These are phyloP conservation scores for Anastrepha ludens DNA, from an alignment of 1,140 invertebrate species.

Conservation along the genomic window DNA sequence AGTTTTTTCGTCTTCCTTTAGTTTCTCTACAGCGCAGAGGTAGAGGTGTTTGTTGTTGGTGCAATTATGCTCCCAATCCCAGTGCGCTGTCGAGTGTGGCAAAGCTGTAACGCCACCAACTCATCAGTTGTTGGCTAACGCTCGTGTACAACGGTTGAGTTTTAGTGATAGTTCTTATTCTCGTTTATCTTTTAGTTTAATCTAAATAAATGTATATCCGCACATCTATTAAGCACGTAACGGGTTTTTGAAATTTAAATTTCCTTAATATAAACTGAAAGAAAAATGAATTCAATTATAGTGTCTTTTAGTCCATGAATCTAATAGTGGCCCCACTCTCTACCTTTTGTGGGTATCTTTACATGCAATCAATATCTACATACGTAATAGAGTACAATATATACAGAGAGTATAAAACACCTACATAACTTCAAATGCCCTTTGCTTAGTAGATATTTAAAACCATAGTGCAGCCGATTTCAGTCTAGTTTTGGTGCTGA, in stretches of 20 bases:
- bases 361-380: background rate
- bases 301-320: background rate
- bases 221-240: background rate
- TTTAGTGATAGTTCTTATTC: conserved; percentile 45
- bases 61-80: conserved; percentile 55
- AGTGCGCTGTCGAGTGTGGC: conserved; percentile 50
- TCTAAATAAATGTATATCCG: background rate
- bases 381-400: background rate
- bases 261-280: background rate
- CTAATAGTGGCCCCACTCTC: background rate
- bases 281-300: background rate
- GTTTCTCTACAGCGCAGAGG: background rate
- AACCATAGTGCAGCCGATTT: background rate
- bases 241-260: background rate
- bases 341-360: background rate
- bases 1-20: conserved; percentile 13
- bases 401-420: too few relatives aligned
- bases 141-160: conserved; percentile 44
- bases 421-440: background rate
- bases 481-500: background rate
- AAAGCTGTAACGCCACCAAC: conserved; percentile 53
- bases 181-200: background rate
- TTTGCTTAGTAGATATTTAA: background rate
- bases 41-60: background rate
- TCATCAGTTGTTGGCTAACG: conserved; percentile 56